Base-by-base conservation (phyloP, 2,888 invertebrate species). In the Dolomedes plantarius region DNA sequence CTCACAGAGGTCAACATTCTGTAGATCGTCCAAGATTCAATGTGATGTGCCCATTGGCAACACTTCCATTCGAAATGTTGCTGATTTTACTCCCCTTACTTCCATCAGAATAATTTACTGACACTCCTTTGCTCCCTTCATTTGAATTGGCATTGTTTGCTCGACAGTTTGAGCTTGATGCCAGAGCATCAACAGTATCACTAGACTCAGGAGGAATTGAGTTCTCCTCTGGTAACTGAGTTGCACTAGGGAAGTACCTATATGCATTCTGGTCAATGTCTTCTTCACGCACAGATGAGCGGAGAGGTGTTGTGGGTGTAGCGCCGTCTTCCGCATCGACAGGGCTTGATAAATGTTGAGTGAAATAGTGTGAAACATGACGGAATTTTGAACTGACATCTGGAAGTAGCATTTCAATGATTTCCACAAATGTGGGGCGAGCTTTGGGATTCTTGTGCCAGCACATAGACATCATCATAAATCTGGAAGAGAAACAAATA, bases 401-500 rank as follows among this genome's bases (percentile, higher is more conserved):
- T 68, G 94, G 93, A 89, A 95, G 93, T 86, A 98, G 92, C 90
- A 94, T 93, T 88, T 94, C 94, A 89, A 96, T 95, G 28, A 89
- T 82, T 73, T 89, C 89, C 90, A 96, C 93, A 93, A 99, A 99
- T 82, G 95, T 93, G 31, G 98, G 98, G 81, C 99, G 93, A 76
- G 93, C 93, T 50, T 93, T 92, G 0, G 96, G 94, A 89, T 95
- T 94, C 91, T 95, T 96, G 90, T 95, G 94, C 99, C 99, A 99
- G 91, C 98, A 98, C 89, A 94, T 93, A 89, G 94, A 93, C 99
- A 99, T 99, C 88, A 99, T 92, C 89, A 94, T 94, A 92, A 96
- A 97, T 88, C 92, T 92, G 89, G 39, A 50, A 46, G 9, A 32
- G 29, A 36, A n/a, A 28, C 32, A n/a, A n/a, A n/a, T n/a, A n/a